Conservation (phyloP, 1,140 invertebrate genomes). For the Philotrypesis tridentata region DNA sequence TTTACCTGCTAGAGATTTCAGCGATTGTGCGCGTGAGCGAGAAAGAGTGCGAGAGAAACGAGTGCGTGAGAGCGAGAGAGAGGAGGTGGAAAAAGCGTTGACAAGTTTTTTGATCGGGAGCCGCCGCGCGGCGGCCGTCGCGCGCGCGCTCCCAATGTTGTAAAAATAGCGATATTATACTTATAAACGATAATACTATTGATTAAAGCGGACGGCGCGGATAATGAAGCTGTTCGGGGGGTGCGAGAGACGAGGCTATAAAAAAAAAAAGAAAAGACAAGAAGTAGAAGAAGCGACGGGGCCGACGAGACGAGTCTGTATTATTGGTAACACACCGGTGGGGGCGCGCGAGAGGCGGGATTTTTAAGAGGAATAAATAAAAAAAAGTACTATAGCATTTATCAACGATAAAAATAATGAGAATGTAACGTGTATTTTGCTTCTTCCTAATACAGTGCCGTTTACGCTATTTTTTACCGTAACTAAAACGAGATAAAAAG, state of each 20-base stretch:
- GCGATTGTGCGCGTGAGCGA: background rate
- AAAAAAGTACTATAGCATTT: constrained; percentile 69
- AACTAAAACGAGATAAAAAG: constrained; percentile 54
- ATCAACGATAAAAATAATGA: constrained; percentile 72
- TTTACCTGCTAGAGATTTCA: constrained; percentile 43
- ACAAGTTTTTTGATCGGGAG: constrained; percentile 50
- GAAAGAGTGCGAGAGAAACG: background rate
- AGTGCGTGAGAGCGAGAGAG: background rate
- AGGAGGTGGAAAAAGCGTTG: constrained; percentile 36
- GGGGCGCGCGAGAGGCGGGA: background rate
- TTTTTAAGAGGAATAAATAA: constrained; percentile 55
- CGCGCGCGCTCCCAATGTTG: constrained; percentile 53
- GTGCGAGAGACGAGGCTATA: constrained; percentile 32
- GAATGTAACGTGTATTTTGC: constrained; percentile 74
- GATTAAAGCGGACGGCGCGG: constrained; percentile 27
- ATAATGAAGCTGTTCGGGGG: constrained; percentile 21
- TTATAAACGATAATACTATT: constrained; percentile 59
- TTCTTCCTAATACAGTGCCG: constrained; percentile 75
- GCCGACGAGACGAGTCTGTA: too few species aligned
- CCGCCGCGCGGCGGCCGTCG: constrained; percentile 22
- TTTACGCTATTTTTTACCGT: constrained; percentile 75
- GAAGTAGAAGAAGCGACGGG: too few species aligned
- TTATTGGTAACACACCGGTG: too few species aligned
- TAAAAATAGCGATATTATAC: constrained; percentile 62
- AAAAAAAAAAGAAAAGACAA: too few species aligned